These are phyloP conservation scores for Heliothis subflexa DNA, from an alignment of 1,140 invertebrate species.

Conservation along the genomic window DNA sequence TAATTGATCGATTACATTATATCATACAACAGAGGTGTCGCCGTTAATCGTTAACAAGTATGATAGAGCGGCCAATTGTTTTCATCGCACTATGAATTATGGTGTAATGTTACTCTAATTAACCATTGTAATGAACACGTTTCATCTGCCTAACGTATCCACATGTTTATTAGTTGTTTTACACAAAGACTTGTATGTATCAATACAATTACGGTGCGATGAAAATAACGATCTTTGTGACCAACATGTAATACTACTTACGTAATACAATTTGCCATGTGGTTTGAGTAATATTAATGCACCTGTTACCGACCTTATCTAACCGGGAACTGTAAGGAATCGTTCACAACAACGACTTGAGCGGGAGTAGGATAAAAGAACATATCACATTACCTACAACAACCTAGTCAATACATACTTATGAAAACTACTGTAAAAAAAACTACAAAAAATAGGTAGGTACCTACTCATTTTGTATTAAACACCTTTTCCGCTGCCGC, in stretches of 20 bases:
- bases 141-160: conserved; percentile 21
- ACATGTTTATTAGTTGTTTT: not conserved
- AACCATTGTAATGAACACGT: conserved; percentile 34
- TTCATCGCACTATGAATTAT: conserved; percentile 30
- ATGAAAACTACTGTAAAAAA: too few relatives aligned
- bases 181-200: not conserved
- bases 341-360: not conserved
- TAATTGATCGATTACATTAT: conserved; percentile 10
- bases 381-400: too few relatives aligned
- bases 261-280: conserved; percentile 14
- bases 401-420: too few relatives aligned
- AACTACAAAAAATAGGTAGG: too few relatives aligned
- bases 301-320: conserved; percentile 13
- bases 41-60: conserved; percentile 18
- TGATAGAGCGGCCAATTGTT: conserved; percentile 33
- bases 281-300: conserved; percentile 17
- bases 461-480: too few relatives aligned
- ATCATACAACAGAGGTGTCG: conserved; percentile 16
- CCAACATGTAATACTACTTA: not conserved
- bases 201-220: not conserved
- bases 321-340: conserved; percentile 5
- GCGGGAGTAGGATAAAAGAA: too few relatives aligned
- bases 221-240: not conserved
- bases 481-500: too few relatives aligned
- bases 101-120: conserved; percentile 10